Evolutionary conservation across 2,888 invertebrate genomes (phyloP).

Genomic region (Drosophila nr. perissopoda): DNA sequence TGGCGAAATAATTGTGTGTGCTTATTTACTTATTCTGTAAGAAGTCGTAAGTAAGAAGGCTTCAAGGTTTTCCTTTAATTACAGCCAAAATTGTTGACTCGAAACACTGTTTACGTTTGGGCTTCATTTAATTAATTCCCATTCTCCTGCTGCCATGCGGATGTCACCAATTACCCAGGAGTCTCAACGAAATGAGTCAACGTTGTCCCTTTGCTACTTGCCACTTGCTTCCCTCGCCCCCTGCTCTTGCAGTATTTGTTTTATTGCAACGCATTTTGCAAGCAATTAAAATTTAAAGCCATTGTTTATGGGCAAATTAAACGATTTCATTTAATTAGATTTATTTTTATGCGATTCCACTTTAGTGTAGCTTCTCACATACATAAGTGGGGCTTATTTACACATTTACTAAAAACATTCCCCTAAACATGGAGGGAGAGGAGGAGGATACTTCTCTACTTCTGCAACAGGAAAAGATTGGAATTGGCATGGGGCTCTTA

Average conservation of each 20-base stretch:
- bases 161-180: slow-evolving; percentile 66
- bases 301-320: slow-evolving; percentile 64
- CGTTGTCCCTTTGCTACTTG: slow-evolving; percentile 36
- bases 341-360: slow-evolving; percentile 69
- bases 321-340: slow-evolving; percentile 78
- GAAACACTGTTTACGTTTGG: slow-evolving; percentile 38
- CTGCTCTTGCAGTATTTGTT: slow-evolving; percentile 9
- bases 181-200: slow-evolving; percentile 40
- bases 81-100: slow-evolving; percentile 44
- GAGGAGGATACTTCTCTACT: neutral
- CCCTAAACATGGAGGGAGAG: neutral
- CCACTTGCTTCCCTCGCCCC: slow-evolving; percentile 5
- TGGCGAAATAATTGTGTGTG: slow-evolving; percentile 17
- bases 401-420: slow-evolving; percentile 43
- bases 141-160: slow-evolving; percentile 45
- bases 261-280: slow-evolving; percentile 38
- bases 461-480: slow-evolving; percentile 34
- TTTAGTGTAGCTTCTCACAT: slow-evolving; percentile 35
- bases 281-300: slow-evolving; percentile 66
- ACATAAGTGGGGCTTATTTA: slow-evolving; percentile 59
- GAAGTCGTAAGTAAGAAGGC: neutral
- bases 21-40: neutral
- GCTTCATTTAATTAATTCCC: slow-evolving; percentile 62
- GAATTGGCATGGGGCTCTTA: slow-evolving; percentile 68
- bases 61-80: slow-evolving; percentile 35